A percentile compares a stretch with the other conserved stretches of the same genome.
Evolutionary conservation across 2,888 invertebrate genomes (phyloP).

Genomic region (Pherbina coryleti): DNA sequence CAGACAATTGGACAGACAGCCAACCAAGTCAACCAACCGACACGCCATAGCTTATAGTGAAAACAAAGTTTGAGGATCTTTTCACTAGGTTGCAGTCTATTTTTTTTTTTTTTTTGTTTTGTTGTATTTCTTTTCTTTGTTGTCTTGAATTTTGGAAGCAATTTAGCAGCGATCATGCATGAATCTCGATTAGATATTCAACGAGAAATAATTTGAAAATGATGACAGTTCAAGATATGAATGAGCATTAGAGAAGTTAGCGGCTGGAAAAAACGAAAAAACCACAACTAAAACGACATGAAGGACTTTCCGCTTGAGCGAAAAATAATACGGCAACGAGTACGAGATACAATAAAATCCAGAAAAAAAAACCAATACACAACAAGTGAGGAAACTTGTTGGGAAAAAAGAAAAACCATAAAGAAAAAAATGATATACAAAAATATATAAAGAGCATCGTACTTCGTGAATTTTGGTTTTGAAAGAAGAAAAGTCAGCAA

Average conservation of each 20-base stretch:
- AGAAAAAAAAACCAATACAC: conserved; percentile 23
- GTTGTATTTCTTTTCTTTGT: not conserved
- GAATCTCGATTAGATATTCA: conserved; percentile 71
- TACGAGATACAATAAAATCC: conserved; percentile 39
- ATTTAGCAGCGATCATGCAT: conserved; percentile 69
- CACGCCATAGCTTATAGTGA: conserved; percentile 11
- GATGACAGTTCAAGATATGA: conserved; percentile 69
- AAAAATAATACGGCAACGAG: not conserved
- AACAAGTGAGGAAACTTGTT: too few species aligned
- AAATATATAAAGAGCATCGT: conserved; percentile 25
- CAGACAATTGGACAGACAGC: not conserved
- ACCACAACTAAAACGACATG: conserved; percentile 42
- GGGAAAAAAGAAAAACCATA: conserved; percentile 1
- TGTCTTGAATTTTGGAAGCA: conserved; percentile 50
- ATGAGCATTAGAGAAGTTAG: conserved; percentile 21
- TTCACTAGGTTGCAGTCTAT: not conserved
- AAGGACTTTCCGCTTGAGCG: conserved; percentile 2
- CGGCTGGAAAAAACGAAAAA: not conserved
- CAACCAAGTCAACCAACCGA: not conserved
- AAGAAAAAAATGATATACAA: conserved; percentile 41
- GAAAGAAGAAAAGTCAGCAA: conserved; percentile 16
- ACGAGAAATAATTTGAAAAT: conserved; percentile 71
- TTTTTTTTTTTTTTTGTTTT: conserved; percentile 11
- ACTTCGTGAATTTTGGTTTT: conserved; percentile 34
- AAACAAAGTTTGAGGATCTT: conserved; percentile 1